phyloP scores from a whole-genome alignment of 1,140 invertebrate species.

The Drosophila triauraria region DNA sequence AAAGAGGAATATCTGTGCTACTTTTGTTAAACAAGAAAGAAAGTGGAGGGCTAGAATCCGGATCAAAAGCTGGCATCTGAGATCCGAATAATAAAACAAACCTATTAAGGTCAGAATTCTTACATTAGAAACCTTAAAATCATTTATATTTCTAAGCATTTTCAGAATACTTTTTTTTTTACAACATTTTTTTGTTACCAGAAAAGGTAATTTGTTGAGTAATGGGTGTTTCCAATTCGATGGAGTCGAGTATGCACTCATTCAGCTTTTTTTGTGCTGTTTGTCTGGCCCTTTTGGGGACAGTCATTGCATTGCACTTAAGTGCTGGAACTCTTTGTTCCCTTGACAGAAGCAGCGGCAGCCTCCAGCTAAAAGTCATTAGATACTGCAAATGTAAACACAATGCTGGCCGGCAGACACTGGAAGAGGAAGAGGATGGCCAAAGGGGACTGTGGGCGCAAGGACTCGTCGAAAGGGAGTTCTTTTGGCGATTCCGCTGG shows the following conservation, averaged over 20 bases:
- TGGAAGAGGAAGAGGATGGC: slow-evolving; percentile 8
- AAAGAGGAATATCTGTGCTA: not conserved
- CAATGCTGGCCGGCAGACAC: slow-evolving; percentile 28
- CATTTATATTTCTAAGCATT: too few species aligned
- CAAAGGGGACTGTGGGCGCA: not conserved
- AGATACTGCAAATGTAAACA: slow-evolving; percentile 70
- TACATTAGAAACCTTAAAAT: too few species aligned
- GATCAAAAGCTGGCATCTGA: not conserved
- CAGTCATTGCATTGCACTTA: slow-evolving; percentile 63
- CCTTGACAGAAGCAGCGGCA: slow-evolving; percentile 59
- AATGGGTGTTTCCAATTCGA: too few species aligned
- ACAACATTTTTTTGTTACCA: too few species aligned
- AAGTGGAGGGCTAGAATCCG: not conserved
- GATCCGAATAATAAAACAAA: too few species aligned
- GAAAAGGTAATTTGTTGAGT: too few species aligned
- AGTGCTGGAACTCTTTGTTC: slow-evolving; percentile 65
- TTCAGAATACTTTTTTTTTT: too few species aligned
- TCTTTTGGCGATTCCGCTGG: slow-evolving; percentile 11
- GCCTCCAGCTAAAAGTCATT: slow-evolving; percentile 77
- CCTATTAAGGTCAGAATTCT: too few species aligned
- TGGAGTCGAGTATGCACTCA: too few species aligned
- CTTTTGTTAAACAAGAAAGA: not conserved
- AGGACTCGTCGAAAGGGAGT: slow-evolving; percentile 12
- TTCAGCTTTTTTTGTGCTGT: slow-evolving; percentile 4
- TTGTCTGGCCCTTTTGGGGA: slow-evolving; percentile 24